Evolutionary conservation across 53 echinoderm and acorn worm genomes (phyloP), one percentile per base, ranked within the genome.

Genomic region (Actinopyga echinites): DNA sequence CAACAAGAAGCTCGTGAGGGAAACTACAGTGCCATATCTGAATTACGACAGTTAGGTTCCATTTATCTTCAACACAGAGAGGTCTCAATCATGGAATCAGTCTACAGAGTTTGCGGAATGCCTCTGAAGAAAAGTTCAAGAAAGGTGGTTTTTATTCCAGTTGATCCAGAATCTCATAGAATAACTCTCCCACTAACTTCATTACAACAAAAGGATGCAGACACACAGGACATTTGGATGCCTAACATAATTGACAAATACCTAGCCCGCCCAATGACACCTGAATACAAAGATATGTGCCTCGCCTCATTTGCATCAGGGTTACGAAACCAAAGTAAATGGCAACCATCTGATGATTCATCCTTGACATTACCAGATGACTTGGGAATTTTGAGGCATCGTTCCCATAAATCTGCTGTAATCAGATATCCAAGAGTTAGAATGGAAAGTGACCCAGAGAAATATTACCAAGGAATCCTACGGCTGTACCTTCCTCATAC

Each of bases 401-500:
- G 63, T 25, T 62, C 26, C 26, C 30, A 58, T 36, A 56, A 54
- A 57, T 33, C 63, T 37, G 82, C 59, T 24, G 43, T 82, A 26
- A 82, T 82, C 23, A 34, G 82, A 3, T 82, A 64, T 37, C 2
- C 35, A 22, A 82, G 35, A 82, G 64, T 63, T 23, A 36, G 36
- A 34, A 61, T 30, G 62, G 38, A 74, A 40, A 74, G n/a, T 15
- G 75, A 85, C 59, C 58, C 42, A 23, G 85, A 75, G 29, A 32
- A 30, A 34, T 58, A 85, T 29, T 85, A 74, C 42, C 34, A 56
- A 32, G 57, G 57, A 56, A n/a, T 86, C 38, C 42, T 81, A 26
- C 80, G 32, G 59, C 42, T 80, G 43, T 86, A 80, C 56, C 65
- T 86, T 24, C 80, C 56, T 65, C 87, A 80, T 86, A 78, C 54